Evolutionary conservation across 2,113 vertebrate genomes (phyloP).

Genomic region (Cichladusa arquata): DNA sequence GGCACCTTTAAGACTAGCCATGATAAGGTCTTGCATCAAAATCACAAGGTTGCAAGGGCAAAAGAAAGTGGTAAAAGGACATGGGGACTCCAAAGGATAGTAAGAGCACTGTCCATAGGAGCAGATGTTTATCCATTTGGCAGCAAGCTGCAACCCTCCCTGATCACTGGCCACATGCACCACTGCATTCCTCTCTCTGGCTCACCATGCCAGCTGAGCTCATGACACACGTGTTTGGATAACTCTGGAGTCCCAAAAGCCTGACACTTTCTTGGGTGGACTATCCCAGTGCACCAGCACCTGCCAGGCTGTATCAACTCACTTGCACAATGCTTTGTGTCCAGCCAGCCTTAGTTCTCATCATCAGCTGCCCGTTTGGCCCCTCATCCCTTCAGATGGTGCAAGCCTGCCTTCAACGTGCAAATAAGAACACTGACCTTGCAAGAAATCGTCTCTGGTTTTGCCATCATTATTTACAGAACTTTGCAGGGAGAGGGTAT

Average conservation of each 20-base stretch:
- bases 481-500: background rate
- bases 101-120: background rate
- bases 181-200: background rate
- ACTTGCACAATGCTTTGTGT: background rate
- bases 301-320: background rate
- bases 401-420: background rate
- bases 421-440: background rate
- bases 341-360: background rate
- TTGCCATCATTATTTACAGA: background rate
- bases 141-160: background rate
- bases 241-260: background rate
- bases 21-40: background rate
- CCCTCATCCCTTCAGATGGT: background rate
- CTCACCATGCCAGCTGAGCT: background rate
- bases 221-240: background rate
- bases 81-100: rapidly evolving
- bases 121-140: background rate
- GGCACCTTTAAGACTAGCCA: background rate
- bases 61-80: background rate
- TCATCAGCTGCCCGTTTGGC: too few species aligned
- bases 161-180: background rate
- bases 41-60: background rate
- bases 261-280: background rate
- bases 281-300: background rate
- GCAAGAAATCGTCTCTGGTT: background rate